phyloP scores from a whole-genome alignment of 2,888 invertebrate species.

The Spicauda simplicius region DNA sequence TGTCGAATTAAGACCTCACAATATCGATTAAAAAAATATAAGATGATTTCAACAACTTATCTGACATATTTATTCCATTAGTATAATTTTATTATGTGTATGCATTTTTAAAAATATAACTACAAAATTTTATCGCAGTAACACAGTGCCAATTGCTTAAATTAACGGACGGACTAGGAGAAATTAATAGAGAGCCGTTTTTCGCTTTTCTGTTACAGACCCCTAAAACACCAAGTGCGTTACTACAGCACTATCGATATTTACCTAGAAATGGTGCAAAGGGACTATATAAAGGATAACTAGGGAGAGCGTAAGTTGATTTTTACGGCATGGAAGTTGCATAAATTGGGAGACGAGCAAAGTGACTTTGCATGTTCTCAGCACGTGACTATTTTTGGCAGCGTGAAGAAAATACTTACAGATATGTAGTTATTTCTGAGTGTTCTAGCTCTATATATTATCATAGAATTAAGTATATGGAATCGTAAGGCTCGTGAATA shows the following conservation, averaged over 20 bases:
- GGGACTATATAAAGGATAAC: no score
- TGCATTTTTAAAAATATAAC: no score
- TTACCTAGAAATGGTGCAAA: not conserved
- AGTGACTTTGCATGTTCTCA: slow-evolving; percentile 70
- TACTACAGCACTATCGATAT: not conserved
- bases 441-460: not conserved
- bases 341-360: slow-evolving; percentile 71
- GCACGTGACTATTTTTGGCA: slow-evolving; percentile 69
- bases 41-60: no score
- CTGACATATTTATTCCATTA: no score
- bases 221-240: not conserved
- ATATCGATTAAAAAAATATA: no score
- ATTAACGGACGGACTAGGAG: no score
- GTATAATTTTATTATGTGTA: no score
- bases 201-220: not conserved
- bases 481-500: not conserved
- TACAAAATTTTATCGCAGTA: no score
- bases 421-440: slow-evolving; percentile 1
- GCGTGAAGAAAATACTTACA: slow-evolving; percentile 23
- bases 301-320: slow-evolving; percentile 23
- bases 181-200: not conserved
- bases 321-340: slow-evolving; percentile 55
- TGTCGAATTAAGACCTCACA: no score
- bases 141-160: no score
- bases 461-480: no score